Evolutionary conservation across 2,888 invertebrate genomes (phyloP), one percentile per base, ranked within the genome.

Genomic region (Dilophus febrilis): DNA sequence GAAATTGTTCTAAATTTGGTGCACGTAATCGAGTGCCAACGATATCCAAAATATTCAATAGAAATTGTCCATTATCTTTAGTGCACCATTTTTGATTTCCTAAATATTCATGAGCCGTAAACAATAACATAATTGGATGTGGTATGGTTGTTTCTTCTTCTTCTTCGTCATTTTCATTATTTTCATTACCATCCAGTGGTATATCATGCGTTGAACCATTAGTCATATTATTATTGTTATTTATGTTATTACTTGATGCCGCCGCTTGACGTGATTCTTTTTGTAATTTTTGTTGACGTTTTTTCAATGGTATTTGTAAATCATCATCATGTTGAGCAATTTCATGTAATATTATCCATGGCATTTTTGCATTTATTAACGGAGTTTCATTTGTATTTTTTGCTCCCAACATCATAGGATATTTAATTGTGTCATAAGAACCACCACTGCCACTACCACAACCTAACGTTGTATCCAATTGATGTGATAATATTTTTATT

Each of bases 291-390:
- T n/a, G 16, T 14, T 37, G 30, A 35, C 17, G 28, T 1, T 30
- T 40, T 4, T 3, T 13, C 29, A 12, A 18, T 8, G 16, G 16
- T n/a, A 22, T 22, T 22, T 28, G 34, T 27, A 13, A 14, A 7
- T 40, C 40, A 35, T 37, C 27, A 40, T 28, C 38, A 19, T 34
- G 28, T 46, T 79, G 72, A 37, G 90, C 64, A 46, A 90, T 70
- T 50, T 77, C 76, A 62, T 88, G 83, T 48, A 91, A 65, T 42
- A 91, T 64, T 42, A 87, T 77, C 88, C 88, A 90, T 5, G 87
- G 83, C 4, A 72, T 60, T 12, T 84, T 72, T 12, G 77, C 74
- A 43, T 76, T 74, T 40, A 86, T 67, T 0, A 79, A 77, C 60
- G 73, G 66, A 53, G 69, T 68, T 45, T 74, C 76, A 26, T 69